These are phyloP conservation scores for Acanthisitta chloris DNA, from an alignment of 2,113 vertebrate species.

Conservation along the genomic window DNA sequence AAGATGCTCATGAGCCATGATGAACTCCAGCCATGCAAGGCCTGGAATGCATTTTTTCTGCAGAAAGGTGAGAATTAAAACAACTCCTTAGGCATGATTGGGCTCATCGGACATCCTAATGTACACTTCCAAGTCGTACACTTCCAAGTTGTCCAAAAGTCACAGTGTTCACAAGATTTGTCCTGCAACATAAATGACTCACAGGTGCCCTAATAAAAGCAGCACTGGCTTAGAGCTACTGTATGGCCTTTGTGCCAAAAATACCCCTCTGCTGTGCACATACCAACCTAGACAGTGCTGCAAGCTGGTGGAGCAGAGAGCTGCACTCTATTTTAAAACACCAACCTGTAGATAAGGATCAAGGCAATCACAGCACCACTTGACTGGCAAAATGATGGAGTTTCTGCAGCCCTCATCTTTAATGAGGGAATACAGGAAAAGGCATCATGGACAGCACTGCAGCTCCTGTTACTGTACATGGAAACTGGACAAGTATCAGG, in stretches of 20 bases:
- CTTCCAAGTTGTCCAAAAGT: not conserved
- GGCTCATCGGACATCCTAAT: not conserved
- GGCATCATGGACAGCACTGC: accelerated
- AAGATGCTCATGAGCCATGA: not conserved
- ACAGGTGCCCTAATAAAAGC: not conserved
- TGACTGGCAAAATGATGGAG: accelerated
- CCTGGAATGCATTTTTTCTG: not conserved
- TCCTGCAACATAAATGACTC: not conserved
- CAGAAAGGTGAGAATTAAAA: not conserved
- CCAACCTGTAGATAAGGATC: not conserved
- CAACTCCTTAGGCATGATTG: not conserved
- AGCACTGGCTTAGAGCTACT: not conserved
- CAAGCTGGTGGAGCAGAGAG: not conserved
- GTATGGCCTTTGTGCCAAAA: not conserved
- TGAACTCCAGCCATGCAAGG: not conserved
- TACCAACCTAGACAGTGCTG: not conserved
- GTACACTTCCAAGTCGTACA: not conserved
- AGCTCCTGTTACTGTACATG: not conserved
- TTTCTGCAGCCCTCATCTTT: not conserved
- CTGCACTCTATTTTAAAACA: not conserved
- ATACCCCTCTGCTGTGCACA: not conserved
- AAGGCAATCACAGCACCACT: not conserved
- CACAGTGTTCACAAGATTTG: not conserved
- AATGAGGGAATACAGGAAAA: not conserved
- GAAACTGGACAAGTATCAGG: not conserved